phyloP scores from a whole-genome alignment of 2,888 invertebrate species.

The Lasius fuliginosus region DNA sequence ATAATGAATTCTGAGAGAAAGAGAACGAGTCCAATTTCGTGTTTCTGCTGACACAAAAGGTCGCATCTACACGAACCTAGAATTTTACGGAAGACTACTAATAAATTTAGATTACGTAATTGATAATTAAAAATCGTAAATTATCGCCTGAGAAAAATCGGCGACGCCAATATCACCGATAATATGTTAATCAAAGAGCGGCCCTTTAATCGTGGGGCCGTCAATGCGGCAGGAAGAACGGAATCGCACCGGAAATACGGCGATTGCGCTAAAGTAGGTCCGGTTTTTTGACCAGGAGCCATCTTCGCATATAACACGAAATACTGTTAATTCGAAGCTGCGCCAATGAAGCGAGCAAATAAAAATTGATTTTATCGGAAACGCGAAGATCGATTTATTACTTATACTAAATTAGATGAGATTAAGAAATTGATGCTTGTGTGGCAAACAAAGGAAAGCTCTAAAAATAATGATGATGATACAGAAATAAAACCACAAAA shows the following conservation, averaged over 20 bases:
- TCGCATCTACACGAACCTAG: not conserved
- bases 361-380: slow-evolving; percentile 6
- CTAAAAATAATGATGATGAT: not conserved
- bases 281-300: slow-evolving; percentile 35
- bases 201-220: slow-evolving; percentile 32
- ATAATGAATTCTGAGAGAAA: slow-evolving; percentile 38
- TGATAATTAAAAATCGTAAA: not conserved
- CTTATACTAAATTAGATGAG: slow-evolving; percentile 20
- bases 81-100: slow-evolving; percentile 19
- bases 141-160: not conserved
- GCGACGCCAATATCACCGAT: not conserved
- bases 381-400: not conserved
- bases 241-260: slow-evolving; percentile 63
- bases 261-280: slow-evolving; percentile 47
- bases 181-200: slow-evolving; percentile 29
- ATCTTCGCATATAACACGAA: slow-evolving; percentile 21
- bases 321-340: slow-evolving; percentile 4
- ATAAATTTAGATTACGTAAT: slow-evolving; percentile 6
- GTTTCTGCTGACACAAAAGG: not conserved
- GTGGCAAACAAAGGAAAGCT: not conserved
- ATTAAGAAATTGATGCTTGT: not conserved
- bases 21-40: not conserved
- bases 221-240: slow-evolving; percentile 59
- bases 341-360: slow-evolving; percentile 25
- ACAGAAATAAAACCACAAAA: not conserved